Base-by-base conservation (phyloP, 2,797 vertebrate genomes). In the Paedocypris micromegethes region DNA sequence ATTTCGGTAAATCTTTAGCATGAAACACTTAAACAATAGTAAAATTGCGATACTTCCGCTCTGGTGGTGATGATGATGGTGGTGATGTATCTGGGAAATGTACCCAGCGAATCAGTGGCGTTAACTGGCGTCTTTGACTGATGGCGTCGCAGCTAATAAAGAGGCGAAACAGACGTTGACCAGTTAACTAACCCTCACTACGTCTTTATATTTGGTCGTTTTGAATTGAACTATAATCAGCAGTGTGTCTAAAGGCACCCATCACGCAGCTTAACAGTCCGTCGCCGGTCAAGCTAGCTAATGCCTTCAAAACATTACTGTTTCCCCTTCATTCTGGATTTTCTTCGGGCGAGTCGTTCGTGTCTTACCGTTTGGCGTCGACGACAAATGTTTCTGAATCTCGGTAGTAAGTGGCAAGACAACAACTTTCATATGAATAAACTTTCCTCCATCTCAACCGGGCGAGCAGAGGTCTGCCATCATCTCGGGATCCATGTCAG, bases 371-470 rank as follows among this genome's bases (percentile, higher is more conserved):
- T 63, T 9, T 8, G 2, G 9, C 3, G 40, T 7, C 49, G 9
- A 5, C 53, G 40, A 41, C 52, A 44, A 57, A 57, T 41, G 46
- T 23, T 6, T 57, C 2, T 40, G 42, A 6, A 9, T 54, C 0
- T 60, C 39, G 2, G 50, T 45, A 44, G 9, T 45, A 55, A 42
- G 23, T 43, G 58, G 42, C 61, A 38, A 41, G 43, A 40, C 9
- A 37, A 3, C 46, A 56, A 56, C 41, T 57, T 58, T 51, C 68
- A 48, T 50, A 51, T 8, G 5, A 6, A 49, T 6, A 70, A 70
- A 70, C 68, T 70, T 64, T 50, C 45, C 53, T 69, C 47, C 70
- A 67, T 73, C 41, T 68, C 62, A 64, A 49, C 61, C 58, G 62
- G 71, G 52, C 53, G 66, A 67, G 47, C 58, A 56, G 57, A 61